These are phyloP conservation scores for Bedellia somnulentella DNA, from an alignment of 2,888 invertebrate genomes.

Conservation along the genomic window DNA sequence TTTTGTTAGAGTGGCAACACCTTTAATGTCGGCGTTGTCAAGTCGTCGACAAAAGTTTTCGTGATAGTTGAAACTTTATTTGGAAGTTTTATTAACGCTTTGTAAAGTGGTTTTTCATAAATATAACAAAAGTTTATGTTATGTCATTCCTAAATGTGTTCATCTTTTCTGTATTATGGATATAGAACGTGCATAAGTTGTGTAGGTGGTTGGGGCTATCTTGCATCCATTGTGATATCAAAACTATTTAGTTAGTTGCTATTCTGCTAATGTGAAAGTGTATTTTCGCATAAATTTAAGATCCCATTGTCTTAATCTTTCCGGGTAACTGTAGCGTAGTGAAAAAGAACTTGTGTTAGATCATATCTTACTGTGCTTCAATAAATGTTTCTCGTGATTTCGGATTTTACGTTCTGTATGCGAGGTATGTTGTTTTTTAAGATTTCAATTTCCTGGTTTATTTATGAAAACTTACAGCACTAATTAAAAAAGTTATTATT, in stretches of 20 bases:
- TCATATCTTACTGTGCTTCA: slow-evolving; percentile 8
- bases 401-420: neutral
- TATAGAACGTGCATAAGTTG: slow-evolving; percentile 44
- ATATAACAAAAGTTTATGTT: neutral
- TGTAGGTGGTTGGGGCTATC: slow-evolving; percentile 52
- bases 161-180: slow-evolving; percentile 20
- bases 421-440: neutral
- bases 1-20: slow-evolving; percentile 8
- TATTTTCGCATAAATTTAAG: slow-evolving; percentile 53
- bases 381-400: neutral
- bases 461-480: neutral
- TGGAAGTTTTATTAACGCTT: slow-evolving; percentile 10
- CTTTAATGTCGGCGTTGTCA: slow-evolving; percentile 15
- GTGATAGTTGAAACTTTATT: slow-evolving; percentile 20
- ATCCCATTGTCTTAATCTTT: slow-evolving; percentile 53
- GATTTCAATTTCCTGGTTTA: neutral
- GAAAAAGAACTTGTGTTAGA: slow-evolving; percentile 39
- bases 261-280: slow-evolving; percentile 52
- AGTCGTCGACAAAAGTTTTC: slow-evolving; percentile 42
- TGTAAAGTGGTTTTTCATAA: slow-evolving; percentile 13
- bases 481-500: neutral
- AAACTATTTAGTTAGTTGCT: slow-evolving; percentile 9
- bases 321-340: slow-evolving; percentile 39
- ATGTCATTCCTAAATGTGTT: slow-evolving; percentile 10
- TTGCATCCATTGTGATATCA: too few species aligned